phyloP scores from a whole-genome alignment of 1,140 invertebrate species.

The Lucilia sericata region DNA sequence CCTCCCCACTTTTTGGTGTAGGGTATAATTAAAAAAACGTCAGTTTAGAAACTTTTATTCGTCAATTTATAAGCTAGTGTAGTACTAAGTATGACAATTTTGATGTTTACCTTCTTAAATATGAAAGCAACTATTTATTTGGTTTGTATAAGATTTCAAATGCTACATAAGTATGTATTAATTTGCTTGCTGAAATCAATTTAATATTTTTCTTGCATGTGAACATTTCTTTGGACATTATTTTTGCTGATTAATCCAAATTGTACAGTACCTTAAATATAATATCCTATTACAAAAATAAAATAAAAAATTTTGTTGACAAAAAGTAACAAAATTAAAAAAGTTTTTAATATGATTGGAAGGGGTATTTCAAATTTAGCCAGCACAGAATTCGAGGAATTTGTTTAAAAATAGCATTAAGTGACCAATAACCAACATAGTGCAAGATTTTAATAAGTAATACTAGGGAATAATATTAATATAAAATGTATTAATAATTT shows the following conservation, averaged over 20 bases:
- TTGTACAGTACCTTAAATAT: background rate
- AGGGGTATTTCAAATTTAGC: slow-evolving; percentile 24
- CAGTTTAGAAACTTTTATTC: no score
- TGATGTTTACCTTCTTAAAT: no score
- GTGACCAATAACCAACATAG: background rate
- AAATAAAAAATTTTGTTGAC: background rate
- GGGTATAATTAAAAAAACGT: no score
- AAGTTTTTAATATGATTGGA: background rate
- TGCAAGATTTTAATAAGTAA: background rate
- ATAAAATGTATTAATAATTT: no score
- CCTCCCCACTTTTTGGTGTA: no score
- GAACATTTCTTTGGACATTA: background rate
- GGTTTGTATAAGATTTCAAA: no score
- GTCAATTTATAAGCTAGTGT: no score
- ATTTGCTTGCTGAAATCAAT: no score
- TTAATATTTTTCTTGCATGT: no score
- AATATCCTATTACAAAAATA: background rate
- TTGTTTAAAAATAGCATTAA: slow-evolving; percentile 28
- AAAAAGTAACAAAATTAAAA: background rate
- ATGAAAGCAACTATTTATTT: no score
- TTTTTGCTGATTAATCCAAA: background rate
- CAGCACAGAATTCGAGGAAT: slow-evolving; percentile 28
- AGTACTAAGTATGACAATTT: no score
- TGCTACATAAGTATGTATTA: no score
- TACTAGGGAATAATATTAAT: background rate